Conservation (phyloP, 2,113 vertebrate genomes). For the Ochotona princeps region DNA sequence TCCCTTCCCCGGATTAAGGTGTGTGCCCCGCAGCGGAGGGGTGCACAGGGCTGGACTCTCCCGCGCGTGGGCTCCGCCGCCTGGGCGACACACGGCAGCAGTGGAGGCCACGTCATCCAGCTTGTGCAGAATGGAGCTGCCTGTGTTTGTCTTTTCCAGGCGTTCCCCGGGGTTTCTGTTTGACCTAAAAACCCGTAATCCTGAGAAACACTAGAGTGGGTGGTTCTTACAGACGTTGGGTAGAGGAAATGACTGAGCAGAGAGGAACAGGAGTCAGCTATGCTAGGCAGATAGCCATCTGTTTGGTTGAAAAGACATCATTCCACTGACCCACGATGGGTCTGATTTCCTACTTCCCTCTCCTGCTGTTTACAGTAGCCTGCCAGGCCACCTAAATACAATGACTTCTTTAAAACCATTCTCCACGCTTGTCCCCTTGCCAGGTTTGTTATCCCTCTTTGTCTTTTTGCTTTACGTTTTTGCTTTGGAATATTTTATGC, state of each 20-base stretch:
- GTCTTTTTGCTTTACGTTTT: conserved; percentile 16
- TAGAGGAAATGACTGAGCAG: conserved; percentile 82
- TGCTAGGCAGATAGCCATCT: conserved; percentile 76
- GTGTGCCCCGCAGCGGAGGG: not conserved
- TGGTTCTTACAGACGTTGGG: conserved; percentile 71
- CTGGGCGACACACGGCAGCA: accelerated
- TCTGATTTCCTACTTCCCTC: conserved; percentile 63
- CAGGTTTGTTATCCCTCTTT: not conserved
- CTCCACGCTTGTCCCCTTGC: conserved; percentile 4
- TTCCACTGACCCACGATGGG: conserved; percentile 38
- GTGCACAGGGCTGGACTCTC: accelerated
- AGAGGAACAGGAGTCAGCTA: conserved; percentile 64
- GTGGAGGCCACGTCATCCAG: not conserved
- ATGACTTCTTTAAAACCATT: conserved; percentile 39
- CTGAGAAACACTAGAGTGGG: conserved; percentile 76
- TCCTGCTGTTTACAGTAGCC: conserved; percentile 49
- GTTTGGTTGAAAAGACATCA: conserved; percentile 70
- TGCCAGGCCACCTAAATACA: conserved; percentile 52
- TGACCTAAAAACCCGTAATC: conserved; percentile 68
- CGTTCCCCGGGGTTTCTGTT: conserved; percentile 53
- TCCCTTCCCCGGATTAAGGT: not conserved
- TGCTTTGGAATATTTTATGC: not conserved
- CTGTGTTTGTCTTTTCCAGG: not conserved
- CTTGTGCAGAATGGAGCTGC: not conserved
- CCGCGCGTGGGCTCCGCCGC: accelerated